These are phyloP conservation scores for Chromoteleia sp. DNA, from an alignment of 2,888 invertebrate genomes.

Conservation along the genomic window DNA sequence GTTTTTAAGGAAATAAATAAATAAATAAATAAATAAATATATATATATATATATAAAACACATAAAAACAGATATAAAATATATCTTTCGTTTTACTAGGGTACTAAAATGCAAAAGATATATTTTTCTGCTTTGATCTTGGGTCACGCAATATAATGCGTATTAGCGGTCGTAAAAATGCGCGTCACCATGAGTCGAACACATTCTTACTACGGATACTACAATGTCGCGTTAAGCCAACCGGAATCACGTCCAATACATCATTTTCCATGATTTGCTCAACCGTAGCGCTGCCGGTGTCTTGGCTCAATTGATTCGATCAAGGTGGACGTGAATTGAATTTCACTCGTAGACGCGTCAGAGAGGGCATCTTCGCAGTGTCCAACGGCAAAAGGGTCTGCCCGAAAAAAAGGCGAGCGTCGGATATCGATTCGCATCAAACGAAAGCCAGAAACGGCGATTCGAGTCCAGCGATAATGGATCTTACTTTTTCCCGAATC, in stretches of 20 bases:
- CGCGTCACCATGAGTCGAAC: slow-evolving; percentile 22
- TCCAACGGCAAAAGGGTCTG: slow-evolving; percentile 38
- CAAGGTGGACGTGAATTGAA: slow-evolving; percentile 74
- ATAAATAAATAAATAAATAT: too few species aligned
- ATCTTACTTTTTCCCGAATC: not conserved
- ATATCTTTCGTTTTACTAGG: too few species aligned
- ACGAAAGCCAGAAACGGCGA: slow-evolving; percentile 22
- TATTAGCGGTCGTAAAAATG: slow-evolving; percentile 39
- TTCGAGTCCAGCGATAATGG: slow-evolving; percentile 18
- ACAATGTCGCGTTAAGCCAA: slow-evolving; percentile 41
- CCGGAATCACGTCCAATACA: slow-evolving; percentile 63
- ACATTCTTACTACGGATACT: slow-evolving; percentile 34
- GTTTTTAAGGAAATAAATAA: too few species aligned
- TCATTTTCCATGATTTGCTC: slow-evolving; percentile 66
- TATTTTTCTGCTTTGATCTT: not conserved
- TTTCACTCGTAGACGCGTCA: slow-evolving; percentile 57
- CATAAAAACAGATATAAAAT: too few species aligned
- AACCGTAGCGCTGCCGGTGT: slow-evolving; percentile 54
- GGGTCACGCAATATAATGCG: not conserved
- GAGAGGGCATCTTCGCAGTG: slow-evolving; percentile 41
- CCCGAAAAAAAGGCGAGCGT: slow-evolving; percentile 45
- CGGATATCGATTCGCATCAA: slow-evolving; percentile 49
- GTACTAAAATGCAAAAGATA: not conserved
- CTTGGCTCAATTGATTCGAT: slow-evolving; percentile 76
- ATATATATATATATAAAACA: too few species aligned